Base-by-base conservation (phyloP, 2,113 vertebrate genomes). In the Coturnix japonica region DNA sequence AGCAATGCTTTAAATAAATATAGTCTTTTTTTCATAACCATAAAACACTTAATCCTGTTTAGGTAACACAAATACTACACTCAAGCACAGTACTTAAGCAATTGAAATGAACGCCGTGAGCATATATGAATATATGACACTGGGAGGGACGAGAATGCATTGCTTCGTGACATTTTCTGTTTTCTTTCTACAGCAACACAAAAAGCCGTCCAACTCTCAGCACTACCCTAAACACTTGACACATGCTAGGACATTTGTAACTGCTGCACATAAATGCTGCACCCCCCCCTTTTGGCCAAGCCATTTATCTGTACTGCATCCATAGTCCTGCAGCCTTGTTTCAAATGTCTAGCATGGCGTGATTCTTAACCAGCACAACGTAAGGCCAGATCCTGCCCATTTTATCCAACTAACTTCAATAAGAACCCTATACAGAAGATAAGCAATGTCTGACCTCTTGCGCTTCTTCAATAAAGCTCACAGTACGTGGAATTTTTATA, bases 1-100 rank as follows among this genome's bases (percentile, higher is more conserved):
- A 98, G 98, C 97, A 97, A 97, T 96, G 97, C 96, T 97, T 97
- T 97, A 97, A 98, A 98, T 98, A 98, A 98, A 98, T 98, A 98
- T 92, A 97, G 94, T 97, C 88, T 97, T 96, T 75, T 95, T 97
- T 95, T 37, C 37, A 96, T 97, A 98, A 97, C 88, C 94, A 97
- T 96, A 97, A 97, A 98, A 97, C 97, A 97, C 89, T 94, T 94
- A 96, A 94, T 97, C 95, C 95, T 97, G 94, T 91, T 96, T 96
- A 97, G 72, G 87, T 96, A 97, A 98, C 96, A 96, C 97, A 97
- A 95, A 96, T 90, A 96, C 90, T 81, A 97, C 92, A 98, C 92
- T 96, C 87, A 96, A 97, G 87, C 95, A 96, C 95, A 97, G 95
- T 97, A 97, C 89, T 96, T 91, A 96, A 94, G 97, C 23, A 1